phyloP scores from a whole-genome alignment of 2,113 vertebrate species.

The Polypterus bichir region DNA sequence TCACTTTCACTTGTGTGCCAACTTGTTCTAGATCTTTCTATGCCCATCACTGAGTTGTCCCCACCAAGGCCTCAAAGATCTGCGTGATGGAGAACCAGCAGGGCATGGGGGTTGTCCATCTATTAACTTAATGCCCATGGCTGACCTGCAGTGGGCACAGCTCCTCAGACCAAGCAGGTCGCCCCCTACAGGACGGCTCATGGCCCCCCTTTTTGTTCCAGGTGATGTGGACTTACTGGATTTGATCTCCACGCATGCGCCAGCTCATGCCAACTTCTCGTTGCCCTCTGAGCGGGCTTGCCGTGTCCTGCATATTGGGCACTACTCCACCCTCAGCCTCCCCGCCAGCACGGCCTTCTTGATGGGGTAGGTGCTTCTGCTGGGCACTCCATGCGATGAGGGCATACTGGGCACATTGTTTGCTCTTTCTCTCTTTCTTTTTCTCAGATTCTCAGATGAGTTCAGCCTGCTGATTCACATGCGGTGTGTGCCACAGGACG shows the following conservation, averaged over 20 bases:
- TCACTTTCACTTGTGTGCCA: too few species aligned
- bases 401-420: rapidly evolving
- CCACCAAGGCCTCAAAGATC: too few species aligned
- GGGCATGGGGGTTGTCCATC: too few species aligned
- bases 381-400: too few species aligned
- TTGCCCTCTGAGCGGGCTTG: constrained; percentile 43
- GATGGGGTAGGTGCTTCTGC: constrained; percentile 41
- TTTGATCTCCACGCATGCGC: constrained; percentile 35
- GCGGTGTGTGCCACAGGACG: constrained; percentile 50
- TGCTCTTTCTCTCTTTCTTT: background rate
- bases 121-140: too few species aligned
- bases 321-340: constrained; percentile 63
- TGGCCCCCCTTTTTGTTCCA: constrained; percentile 18
- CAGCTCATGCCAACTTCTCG: constrained; percentile 51
- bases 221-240: constrained; percentile 64
- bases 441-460: constrained; percentile 60
- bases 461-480: constrained; percentile 66
- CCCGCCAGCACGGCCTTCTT: constrained; percentile 51
- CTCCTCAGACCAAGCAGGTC: too few species aligned
- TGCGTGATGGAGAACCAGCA: too few species aligned
- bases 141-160: too few species aligned
- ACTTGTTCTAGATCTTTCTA: too few species aligned
- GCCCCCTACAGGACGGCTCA: background rate
- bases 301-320: constrained; percentile 55
- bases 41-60: too few species aligned